phyloP scores from a whole-genome alignment of 1,140 invertebrate species.

The Bemisia tabaci region DNA sequence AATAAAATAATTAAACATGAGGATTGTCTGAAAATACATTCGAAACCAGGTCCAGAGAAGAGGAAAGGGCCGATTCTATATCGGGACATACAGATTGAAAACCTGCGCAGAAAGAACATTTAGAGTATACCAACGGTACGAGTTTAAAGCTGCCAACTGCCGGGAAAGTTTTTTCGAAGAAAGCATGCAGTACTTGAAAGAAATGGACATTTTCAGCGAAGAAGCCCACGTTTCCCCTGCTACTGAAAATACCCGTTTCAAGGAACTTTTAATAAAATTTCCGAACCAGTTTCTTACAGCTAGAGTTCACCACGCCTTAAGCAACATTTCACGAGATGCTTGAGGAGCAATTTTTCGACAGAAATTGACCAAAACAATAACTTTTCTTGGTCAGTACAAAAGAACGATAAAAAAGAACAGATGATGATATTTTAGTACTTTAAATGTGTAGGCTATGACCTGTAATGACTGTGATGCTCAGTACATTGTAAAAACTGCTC shows the following conservation, averaged over 20 bases:
- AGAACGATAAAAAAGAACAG: too few species aligned
- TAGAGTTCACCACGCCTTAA: not conserved
- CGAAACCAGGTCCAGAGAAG: not conserved
- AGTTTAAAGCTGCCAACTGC: too few species aligned
- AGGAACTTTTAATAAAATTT: not conserved
- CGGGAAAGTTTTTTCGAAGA: not conserved
- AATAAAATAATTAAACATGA: not conserved
- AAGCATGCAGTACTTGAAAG: not conserved
- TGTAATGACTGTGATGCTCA: too few species aligned
- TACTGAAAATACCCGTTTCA: not conserved
- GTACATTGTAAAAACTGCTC: too few species aligned
- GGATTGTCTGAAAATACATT: not conserved
- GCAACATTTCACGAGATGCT: not conserved
- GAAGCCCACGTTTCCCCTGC: not conserved
- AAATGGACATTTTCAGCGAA: not conserved
- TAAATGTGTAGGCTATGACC: too few species aligned
- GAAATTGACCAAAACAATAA: not conserved
- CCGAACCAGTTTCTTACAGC: not conserved
- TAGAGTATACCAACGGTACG: too few species aligned
- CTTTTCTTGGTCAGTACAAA: not conserved
- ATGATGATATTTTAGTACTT: too few species aligned
- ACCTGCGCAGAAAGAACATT: not conserved
- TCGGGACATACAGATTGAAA: not conserved
- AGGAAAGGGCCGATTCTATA: not conserved
- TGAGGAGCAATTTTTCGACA: not conserved